Evolutionary conservation across 2,797 vertebrate genomes (phyloP).

Genomic region (Sebastiscus tertius): DNA sequence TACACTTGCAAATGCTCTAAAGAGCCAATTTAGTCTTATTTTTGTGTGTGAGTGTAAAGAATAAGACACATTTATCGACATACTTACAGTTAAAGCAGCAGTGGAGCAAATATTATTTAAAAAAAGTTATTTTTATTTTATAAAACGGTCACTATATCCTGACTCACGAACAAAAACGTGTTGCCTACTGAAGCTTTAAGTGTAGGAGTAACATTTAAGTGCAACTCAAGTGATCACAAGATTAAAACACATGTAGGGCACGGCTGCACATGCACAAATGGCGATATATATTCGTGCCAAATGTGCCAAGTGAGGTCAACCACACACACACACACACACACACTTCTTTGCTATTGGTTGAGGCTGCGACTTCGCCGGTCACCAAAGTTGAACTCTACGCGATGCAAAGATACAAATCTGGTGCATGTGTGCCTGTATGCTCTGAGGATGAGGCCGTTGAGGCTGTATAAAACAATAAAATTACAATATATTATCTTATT

Average conservation of each 20-base stretch:
- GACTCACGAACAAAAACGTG: too few relatives aligned
- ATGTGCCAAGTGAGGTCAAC: background rate
- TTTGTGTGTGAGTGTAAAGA: background rate
- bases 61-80: background rate
- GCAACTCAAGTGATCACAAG: background rate
- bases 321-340: background rate
- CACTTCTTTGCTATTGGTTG: background rate
- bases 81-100: background rate
- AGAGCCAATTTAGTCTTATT: background rate
- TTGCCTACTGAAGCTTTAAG: background rate
- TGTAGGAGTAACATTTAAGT: background rate
- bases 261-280: too few relatives aligned
- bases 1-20: background rate
- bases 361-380: background rate
- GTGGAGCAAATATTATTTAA: too few relatives aligned
- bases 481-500: too few relatives aligned
- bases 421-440: too few relatives aligned
- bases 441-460: too few relatives aligned
- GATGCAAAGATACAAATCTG: too few relatives aligned
- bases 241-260: background rate
- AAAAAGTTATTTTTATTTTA: too few relatives aligned
- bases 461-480: too few relatives aligned
- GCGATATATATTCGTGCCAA: background rate
- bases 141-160: too few relatives aligned
- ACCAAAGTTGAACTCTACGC: background rate